Base-by-base conservation (phyloP, 2,113 vertebrate species). In the Pluvialis apricaria region DNA sequence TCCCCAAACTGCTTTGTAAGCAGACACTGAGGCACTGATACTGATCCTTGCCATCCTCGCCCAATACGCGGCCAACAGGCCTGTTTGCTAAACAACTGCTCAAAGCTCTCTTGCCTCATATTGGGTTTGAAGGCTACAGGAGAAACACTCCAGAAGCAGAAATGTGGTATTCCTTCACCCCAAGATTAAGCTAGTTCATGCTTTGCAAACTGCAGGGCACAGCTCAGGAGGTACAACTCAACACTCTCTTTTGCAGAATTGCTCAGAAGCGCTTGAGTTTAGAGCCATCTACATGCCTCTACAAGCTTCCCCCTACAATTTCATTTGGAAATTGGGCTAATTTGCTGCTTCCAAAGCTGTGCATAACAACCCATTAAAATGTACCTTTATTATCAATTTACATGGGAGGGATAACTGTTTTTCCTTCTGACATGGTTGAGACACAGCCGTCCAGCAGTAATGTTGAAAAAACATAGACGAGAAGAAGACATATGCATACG, bases 301-400 rank as follows among this genome's bases (percentile, higher is more conserved):
- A 2, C 6, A 24, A 84, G 51, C 71, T 31, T 60, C 34, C 49
- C 47, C 16, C 51, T 58, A 6, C 6, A 38, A 86, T 55, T 77
- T 31, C 19, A 82, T 36, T 42, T 85, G 52, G 75, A 62, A 96
- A 45, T 10, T 2, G n/a, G 57, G 61, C 31, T 62, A 11, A 44
- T 77, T 70, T 86, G 49, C 31, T 80, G 89, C 45, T 93, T 72
- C 49, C 73, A 91, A 81, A 72, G 52, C 17, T 40, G 60, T 18
- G n/a, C 49, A 17, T 17, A 60, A 60, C 32, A 32, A 36, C 8
- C 38, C 52, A 86, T 12, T 92, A 49, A 82, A 72, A 91, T 65
- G 57, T 98, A 99, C 99, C 99, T 99, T 99, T 93, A 99, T 97
- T 60, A 95, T 54, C 86, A 99, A 64, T 97, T 99, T 99, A 96